Conservation (phyloP, 2,888 invertebrate species). For the Carpatolechia fugitivella region DNA sequence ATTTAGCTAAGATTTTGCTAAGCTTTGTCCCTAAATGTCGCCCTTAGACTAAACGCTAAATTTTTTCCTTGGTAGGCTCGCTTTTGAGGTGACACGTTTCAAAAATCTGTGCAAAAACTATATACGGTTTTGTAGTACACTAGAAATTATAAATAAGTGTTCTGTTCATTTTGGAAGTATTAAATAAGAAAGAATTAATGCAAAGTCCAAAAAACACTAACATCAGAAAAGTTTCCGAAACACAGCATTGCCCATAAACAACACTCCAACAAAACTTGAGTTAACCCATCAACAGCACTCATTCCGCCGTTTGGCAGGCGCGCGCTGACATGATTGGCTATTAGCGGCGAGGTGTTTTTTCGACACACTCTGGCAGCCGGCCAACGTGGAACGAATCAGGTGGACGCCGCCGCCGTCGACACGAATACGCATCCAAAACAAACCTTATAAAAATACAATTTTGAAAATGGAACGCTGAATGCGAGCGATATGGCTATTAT, state of each 20-base stretch:
- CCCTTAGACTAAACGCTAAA: no score
- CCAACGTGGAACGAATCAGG: conserved; percentile 19
- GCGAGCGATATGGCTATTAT: conserved; percentile 8
- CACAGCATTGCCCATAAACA: neutral
- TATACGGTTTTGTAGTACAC: no score
- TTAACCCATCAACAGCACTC: conserved; percentile 15
- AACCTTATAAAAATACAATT: conserved; percentile 19
- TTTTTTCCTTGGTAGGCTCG: no score
- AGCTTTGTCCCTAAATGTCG: no score
- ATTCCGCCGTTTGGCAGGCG: conserved; percentile 16
- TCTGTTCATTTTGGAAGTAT: no score
- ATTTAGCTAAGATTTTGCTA: no score
- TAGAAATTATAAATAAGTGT: no score
- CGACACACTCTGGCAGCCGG: conserved; percentile 15
- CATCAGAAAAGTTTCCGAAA: no score
- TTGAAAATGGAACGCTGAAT: conserved; percentile 13
- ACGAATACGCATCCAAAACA: conserved; percentile 20
- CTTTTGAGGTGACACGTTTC: no score
- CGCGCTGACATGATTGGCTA: conserved; percentile 19
- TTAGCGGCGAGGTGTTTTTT: conserved; percentile 22
- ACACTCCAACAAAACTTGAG: neutral
- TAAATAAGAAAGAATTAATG: no score
- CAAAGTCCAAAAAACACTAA: no score
- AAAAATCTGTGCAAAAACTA: no score
- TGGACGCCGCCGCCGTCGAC: conserved; percentile 13